Base-by-base conservation (phyloP, 2,113 vertebrate genomes). In the Mormyrus lacerda region DNA sequence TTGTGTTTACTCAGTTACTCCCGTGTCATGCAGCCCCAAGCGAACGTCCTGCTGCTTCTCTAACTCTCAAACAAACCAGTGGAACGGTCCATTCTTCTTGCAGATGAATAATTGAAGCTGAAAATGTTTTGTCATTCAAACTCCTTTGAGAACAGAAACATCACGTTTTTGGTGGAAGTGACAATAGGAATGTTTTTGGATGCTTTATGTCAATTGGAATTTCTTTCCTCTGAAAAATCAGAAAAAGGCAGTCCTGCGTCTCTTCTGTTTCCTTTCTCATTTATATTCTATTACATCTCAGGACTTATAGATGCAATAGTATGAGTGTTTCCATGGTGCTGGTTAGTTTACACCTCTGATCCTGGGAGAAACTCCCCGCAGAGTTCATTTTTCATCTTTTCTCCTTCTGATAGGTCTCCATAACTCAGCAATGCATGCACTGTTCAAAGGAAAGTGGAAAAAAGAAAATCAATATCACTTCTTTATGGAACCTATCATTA, bases 401-500 rank as follows among this genome's bases (percentile, higher is more conserved):
- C 85, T 53, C 50, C 92, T 92, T 91, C 92, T 89, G 91, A 94
- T 92, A 91, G 92, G 91, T 91, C 91, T 93, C 89, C 89, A 92
- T 91, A 94, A 93, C 92, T 91, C 93, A 93, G 91, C 91, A 88
- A 94, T 92, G 93, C 91, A 76, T 90, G 92, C 89, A 87, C 90
- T 93, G 93, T 95, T 96, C 94, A 95, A 95, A 95, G 93, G 88
- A 89, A 31, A 82, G 53, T 65, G 90, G 91, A 92, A 93, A 91
- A 95, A 85, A 90, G 91, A 93, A 94, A 91, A 95, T 95, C 93
- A 88, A 93, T 94, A 92, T 93, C 90, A 89, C 89, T 85, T 91
- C 91, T 91, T 91, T 91, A 92, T 85, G 89, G 91, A 93, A 91
- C 86, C 91, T 95, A 95, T 95, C 93, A 96, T 96, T 93, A 94